phyloP scores from a whole-genome alignment of 2,888 invertebrate species.

The Lasioglossum oenotherae region DNA sequence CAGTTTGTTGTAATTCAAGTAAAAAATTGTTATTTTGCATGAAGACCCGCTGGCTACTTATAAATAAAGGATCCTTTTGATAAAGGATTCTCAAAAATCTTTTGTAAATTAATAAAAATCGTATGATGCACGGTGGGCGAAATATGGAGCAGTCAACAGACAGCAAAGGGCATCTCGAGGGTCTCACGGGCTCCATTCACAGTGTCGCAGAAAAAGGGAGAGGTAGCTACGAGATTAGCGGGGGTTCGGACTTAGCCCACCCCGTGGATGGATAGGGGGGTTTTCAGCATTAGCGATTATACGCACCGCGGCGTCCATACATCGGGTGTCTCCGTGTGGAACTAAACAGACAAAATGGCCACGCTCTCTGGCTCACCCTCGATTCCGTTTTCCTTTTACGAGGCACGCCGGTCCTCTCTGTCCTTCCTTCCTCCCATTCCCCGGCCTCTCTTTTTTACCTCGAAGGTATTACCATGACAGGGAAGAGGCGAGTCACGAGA shows the following conservation, averaged over 20 bases:
- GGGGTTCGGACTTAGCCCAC: constrained; percentile 65
- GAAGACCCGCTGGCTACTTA: too few species aligned
- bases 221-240: constrained; percentile 73
- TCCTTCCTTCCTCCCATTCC: constrained; percentile 42
- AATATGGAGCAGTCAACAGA: constrained; percentile 4
- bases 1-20: too few species aligned
- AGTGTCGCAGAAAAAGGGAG: constrained; percentile 61
- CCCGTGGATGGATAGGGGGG: constrained; percentile 71
- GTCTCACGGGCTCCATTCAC: constrained; percentile 62
- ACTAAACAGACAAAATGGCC: constrained; percentile 83
- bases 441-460: constrained; percentile 53
- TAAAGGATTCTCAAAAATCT: too few species aligned
- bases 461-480: constrained; percentile 61
- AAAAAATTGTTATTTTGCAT: too few species aligned
- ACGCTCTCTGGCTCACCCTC: constrained; percentile 80
- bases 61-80: too few species aligned
- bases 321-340: constrained; percentile 81
- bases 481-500: constrained; percentile 70
- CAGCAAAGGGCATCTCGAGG: constrained; percentile 46
- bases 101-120: background rate
- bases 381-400: constrained; percentile 75
- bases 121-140: background rate
- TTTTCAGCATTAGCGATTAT: constrained; percentile 83
- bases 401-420: constrained; percentile 41
- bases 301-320: constrained; percentile 81